Percentiles rank a stretch among this genome's conserved stretches.
Evolutionary conservation across 2,888 invertebrate genomes (phyloP).

Genomic region (Aelia acuminata): DNA sequence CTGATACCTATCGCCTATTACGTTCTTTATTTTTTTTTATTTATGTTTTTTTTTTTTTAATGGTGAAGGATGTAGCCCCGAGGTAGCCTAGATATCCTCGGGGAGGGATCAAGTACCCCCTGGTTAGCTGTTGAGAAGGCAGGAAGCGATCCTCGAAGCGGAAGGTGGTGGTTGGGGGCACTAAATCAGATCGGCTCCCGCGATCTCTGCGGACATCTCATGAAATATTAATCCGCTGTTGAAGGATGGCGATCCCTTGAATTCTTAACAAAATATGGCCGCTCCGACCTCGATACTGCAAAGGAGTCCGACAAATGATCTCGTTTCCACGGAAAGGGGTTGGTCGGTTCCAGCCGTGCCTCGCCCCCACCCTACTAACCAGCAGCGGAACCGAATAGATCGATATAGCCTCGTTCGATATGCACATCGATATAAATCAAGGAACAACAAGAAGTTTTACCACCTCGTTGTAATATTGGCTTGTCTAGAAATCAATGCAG

Average conservation of each 20-base stretch:
- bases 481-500: too few relatives aligned
- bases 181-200: neutral
- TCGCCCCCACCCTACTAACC: neutral
- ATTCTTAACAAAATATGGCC: constrained; percentile 26
- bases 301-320: neutral
- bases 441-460: too few relatives aligned
- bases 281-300: neutral
- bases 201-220: constrained; percentile 6
- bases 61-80: too few relatives aligned
- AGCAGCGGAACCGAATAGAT: neutral
- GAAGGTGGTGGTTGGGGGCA: neutral
- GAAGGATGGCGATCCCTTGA: neutral
- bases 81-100: too few relatives aligned
- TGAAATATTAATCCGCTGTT: neutral
- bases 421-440: neutral
- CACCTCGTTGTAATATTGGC: too few relatives aligned
- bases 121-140: neutral
- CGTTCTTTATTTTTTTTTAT: too few relatives aligned
- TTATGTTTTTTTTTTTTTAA: too few relatives aligned
- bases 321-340: neutral
- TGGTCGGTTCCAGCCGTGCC: neutral
- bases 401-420: neutral
- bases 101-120: too few relatives aligned
- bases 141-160: neutral
- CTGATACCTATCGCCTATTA: too few relatives aligned